phyloP scores from a whole-genome alignment of 2,888 invertebrate genomes.

The Zygaena filipendulae region DNA sequence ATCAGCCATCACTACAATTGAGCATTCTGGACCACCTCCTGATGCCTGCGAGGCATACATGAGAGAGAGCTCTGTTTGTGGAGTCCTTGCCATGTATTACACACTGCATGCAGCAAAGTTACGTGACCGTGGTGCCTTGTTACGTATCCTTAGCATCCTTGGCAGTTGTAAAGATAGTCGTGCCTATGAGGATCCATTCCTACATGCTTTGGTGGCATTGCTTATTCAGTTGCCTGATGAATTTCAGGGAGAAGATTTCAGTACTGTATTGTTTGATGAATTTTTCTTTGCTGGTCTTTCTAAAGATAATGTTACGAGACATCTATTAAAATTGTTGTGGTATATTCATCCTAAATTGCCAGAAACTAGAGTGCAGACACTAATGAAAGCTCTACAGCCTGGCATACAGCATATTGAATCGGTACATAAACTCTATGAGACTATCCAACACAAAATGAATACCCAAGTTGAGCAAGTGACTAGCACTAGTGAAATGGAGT shows the following conservation, averaged over 20 bases:
- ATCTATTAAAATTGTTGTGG: conserved; percentile 91
- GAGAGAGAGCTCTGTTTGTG: conserved; percentile 90
- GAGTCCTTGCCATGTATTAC: conserved; percentile 95
- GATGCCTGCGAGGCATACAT: conserved; percentile 95
- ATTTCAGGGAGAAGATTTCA: conserved; percentile 93
- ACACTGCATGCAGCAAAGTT: conserved; percentile 87
- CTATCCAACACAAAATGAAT: conserved; percentile 82
- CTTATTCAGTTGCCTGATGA: conserved; percentile 92
- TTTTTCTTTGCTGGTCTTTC: conserved; percentile 92
- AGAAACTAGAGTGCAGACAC: conserved; percentile 77
- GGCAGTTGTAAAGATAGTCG: conserved; percentile 92
- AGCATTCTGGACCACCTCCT: conserved; percentile 92
- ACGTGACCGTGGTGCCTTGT: conserved; percentile 82
- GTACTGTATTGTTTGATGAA: conserved; percentile 94
- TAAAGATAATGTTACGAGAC: conserved; percentile 91
- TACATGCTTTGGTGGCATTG: conserved; percentile 89
- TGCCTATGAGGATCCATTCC: conserved; percentile 94
- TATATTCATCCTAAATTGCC: conserved; percentile 90
- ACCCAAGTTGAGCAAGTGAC: conserved; percentile 74
- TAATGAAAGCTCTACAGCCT: conserved; percentile 83
- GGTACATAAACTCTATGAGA: conserved; percentile 82
- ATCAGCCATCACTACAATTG: conserved; percentile 92
- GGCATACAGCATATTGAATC: conserved; percentile 85
- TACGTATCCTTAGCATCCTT: conserved; percentile 89
- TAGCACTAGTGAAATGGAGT: conserved; percentile 75